phyloP scores from a whole-genome alignment of 2,797 vertebrate species.

The Mergus octosetaceus region DNA sequence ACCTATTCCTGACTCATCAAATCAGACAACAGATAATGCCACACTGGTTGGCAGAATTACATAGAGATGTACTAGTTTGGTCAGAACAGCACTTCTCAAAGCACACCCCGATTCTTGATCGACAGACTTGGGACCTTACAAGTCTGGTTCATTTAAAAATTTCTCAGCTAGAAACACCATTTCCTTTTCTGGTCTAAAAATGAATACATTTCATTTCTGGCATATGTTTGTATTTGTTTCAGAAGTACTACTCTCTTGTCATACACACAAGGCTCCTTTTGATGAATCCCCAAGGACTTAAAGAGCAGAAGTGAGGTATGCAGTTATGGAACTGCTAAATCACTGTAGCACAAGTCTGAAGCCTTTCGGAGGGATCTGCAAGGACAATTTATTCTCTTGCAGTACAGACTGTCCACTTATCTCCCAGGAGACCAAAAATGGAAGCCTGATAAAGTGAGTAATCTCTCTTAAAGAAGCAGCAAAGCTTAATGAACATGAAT shows the following conservation, averaged over 20 bases:
- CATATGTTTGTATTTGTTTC: neutral
- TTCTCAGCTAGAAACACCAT: neutral
- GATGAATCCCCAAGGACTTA: conserved; percentile 11
- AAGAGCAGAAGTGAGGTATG: neutral
- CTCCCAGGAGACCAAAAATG: neutral
- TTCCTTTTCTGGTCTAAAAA: conserved; percentile 33
- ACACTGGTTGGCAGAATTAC: neutral
- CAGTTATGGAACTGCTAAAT: neutral
- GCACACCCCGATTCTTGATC: neutral
- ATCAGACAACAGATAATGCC: neutral
- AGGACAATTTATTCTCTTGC: neutral
- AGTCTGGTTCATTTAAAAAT: neutral
- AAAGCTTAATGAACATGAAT: neutral
- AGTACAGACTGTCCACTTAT: neutral
- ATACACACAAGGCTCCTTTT: neutral
- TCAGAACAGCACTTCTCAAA: neutral
- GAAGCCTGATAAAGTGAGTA: neutral
- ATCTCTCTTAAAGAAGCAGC: neutral
- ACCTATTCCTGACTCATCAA: neutral
- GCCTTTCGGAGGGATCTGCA: neutral
- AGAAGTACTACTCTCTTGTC: neutral
- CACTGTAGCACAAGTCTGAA: neutral
- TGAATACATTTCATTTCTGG: neutral
- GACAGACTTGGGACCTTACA: neutral
- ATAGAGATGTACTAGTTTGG: neutral